Evolutionary conservation across 2,888 invertebrate species (phyloP), one percentile per base, ranked within the genome.

Genomic region (Papilio protenor): DNA sequence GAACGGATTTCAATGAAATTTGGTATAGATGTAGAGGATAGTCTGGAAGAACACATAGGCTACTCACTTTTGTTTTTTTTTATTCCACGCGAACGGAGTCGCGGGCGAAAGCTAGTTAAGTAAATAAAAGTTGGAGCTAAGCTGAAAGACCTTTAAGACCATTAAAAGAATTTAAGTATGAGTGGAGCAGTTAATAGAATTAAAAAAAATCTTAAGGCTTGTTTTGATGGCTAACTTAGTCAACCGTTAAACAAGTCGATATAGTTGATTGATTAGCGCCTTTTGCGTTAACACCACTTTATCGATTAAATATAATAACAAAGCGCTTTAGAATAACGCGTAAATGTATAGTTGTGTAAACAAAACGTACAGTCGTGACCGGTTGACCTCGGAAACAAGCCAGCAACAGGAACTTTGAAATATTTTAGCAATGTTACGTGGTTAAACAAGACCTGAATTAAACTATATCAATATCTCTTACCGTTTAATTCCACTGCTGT

Each of bases 341-440:
- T 75, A 75, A 47, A 75, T 40, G 11, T 45, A 55, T 69, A 79
- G 78, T 79, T 77, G 75, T 61, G 69, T 69, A 69, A 66, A 79
- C 75, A 74, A 79, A 69, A 78, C 77, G 77, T 64, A 59, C 12
- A 73, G 73, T 81, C 86, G 86, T 86, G 85, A 87, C 86, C 79
- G 75, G 87, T 84, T 79, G 86, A 84, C 87, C 87, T 87, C 83
- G 81, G 82, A 84, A 84, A 82, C 82, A 81, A 84, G 81, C 83
- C 79, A 81, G 82, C 81, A 85, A 81, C 83, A 83, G 81, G 84
- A 85, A 85, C 83, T 82, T 82, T 81, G 81, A 74, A 83, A 79
- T 82, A 79, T 79, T 82, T 80, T 66, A 83, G 78, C 81, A 78
- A 81, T 81, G 77, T 77, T 72, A 49, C 66, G 47, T 40, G 18